Percentiles rank a stretch among this genome's conserved stretches.
These are phyloP conservation scores for Parasteatoda tepidariorum DNA, from an alignment of 1,140 invertebrate genomes.

Conservation along the genomic window DNA sequence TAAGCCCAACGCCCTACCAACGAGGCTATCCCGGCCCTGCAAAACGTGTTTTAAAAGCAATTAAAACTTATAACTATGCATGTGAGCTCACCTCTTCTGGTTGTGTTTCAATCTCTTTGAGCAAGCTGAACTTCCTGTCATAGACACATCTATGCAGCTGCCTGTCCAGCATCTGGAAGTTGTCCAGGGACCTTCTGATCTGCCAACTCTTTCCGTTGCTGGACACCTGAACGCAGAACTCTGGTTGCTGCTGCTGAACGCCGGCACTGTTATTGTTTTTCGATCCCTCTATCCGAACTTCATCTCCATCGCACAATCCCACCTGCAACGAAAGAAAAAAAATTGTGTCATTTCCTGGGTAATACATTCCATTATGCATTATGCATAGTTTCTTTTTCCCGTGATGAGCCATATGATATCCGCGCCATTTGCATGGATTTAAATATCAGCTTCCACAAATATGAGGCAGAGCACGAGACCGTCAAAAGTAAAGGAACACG, in stretches of 20 bases:
- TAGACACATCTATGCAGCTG: slow-evolving; percentile 96
- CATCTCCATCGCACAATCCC: slow-evolving; percentile 10
- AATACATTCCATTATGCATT: slow-evolving; percentile 20
- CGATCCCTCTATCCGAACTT: neutral
- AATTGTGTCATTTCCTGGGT: slow-evolving; percentile 48
- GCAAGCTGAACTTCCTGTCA: slow-evolving; percentile 82
- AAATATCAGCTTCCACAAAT: neutral
- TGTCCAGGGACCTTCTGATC: slow-evolving; percentile 71
- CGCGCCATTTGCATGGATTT: neutral
- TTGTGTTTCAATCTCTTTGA: slow-evolving; percentile 32
- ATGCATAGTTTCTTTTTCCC: neutral
- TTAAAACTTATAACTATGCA: too few relatives aligned
- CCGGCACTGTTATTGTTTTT: neutral
- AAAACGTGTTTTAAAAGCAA: too few relatives aligned
- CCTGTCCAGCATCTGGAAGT: slow-evolving; percentile 89
- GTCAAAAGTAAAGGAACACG: too few relatives aligned
- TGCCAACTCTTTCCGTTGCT: slow-evolving; percentile 67
- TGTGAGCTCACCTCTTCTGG: slow-evolving; percentile 32
- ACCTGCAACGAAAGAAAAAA: slow-evolving; percentile 15
- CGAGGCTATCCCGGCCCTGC: too few relatives aligned
- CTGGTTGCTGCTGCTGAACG: neutral
- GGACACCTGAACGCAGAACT: slow-evolving; percentile 59
- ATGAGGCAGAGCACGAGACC: too few relatives aligned
- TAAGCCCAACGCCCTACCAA: too few relatives aligned
- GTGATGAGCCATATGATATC: neutral